A percentile compares a stretch with the other conserved stretches of the same genome.
Evolutionary conservation across 2,888 invertebrate genomes (phyloP).

Genomic region (Mythimna impura): DNA sequence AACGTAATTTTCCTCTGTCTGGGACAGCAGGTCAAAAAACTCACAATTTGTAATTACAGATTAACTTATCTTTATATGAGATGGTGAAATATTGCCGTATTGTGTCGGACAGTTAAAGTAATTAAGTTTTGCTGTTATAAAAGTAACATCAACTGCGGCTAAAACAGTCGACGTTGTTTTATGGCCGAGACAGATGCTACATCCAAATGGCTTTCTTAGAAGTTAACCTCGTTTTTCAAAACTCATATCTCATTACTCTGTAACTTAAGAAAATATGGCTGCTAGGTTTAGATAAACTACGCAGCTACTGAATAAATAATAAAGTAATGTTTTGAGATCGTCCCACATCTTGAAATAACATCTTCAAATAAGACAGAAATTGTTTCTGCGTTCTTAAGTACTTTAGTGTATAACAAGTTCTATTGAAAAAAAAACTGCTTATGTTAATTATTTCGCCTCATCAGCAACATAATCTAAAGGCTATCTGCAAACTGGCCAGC

Average conservation of each 20-base stretch:
- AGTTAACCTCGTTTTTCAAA: conserved; percentile 48
- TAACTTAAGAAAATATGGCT: conserved; percentile 24
- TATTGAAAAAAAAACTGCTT: conserved; percentile 1
- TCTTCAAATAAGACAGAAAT: neutral
- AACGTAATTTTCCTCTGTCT: neutral
- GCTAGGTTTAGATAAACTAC: conserved; percentile 7
- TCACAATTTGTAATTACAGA: neutral
- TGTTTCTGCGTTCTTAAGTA: no score
- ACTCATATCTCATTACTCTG: conserved; percentile 34
- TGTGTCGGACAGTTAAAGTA: conserved; percentile 37
- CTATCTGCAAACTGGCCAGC: conserved; percentile 31
- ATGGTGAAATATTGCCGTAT: conserved; percentile 18
- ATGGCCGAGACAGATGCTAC: conserved; percentile 52
- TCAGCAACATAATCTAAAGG: conserved; percentile 36
- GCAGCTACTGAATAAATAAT: conserved; percentile 22
- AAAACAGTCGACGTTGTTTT: conserved; percentile 40
- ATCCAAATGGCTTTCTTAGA: conserved; percentile 45
- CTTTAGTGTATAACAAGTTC: conserved; percentile 1
- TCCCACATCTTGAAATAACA: conserved; percentile 15
- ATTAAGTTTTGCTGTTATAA: conserved; percentile 45
- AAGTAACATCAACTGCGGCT: conserved; percentile 39
- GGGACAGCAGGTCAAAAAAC: conserved; percentile 1
- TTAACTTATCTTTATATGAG: conserved; percentile 16
- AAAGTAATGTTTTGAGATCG: neutral
- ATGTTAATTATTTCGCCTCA: conserved; percentile 35